Evolutionary conservation across 2,113 vertebrate genomes (phyloP), one percentile per base, ranked within the genome.

Genomic region (Apodemus speciosus): DNA sequence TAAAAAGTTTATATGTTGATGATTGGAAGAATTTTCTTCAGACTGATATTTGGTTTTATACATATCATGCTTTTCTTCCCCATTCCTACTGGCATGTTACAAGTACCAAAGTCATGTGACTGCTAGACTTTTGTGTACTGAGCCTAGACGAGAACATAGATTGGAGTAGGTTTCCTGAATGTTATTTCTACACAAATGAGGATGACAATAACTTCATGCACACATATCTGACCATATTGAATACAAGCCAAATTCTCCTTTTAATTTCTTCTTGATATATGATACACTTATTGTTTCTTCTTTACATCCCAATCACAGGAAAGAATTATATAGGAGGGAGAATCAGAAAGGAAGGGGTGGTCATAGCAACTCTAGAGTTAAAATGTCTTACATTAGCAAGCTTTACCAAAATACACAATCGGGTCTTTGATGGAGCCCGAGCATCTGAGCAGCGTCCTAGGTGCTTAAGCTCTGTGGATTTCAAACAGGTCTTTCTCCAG

Each of bases 31-130:
- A 40, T 58, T 27, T 18, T 43, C 92, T 71, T 92, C n/a, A 84
- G 40, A 46, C 15, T 60, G 56, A 60, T 6, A 88, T 86, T 71
- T 87, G 58, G 5, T 43, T 87, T 72, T 56, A 21, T 43, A 5
- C 2, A 18, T 51, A 10, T 83, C n/a, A 32, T 0, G 18, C 30
- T 71, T 46, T 73, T 79, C 68, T 75, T 23, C 13, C 21, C 7
- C 9, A 6, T 3, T 27, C 15, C 1, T 21, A 38, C 1, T 4
- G 13, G 16, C 9, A 5, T 0, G 5, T 7, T 86, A 6, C 66
- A 62, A 60, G 35, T 18, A 53, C 30, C 1, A 16, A 15, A 20
- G 32, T 49, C 18, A 0, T 43, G 5, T 27, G 60, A 60, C 35
- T 62, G 13, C 58, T 7, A 9, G 0, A 14, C 8, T 49, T 73